phyloP scores from a whole-genome alignment of 2,888 invertebrate species.

The Archips xylosteana region DNA sequence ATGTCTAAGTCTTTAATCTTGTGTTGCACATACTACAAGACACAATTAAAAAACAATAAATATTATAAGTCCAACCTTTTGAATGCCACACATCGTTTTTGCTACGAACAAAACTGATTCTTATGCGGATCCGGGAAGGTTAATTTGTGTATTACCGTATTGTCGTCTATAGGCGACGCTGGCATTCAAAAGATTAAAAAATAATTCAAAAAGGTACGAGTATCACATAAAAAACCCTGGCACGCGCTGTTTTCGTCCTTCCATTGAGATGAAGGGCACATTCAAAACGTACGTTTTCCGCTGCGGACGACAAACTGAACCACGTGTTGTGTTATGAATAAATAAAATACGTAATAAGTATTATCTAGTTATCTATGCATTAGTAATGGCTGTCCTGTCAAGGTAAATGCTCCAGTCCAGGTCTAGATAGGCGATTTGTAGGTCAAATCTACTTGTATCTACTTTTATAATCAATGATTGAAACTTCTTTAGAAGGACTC shows the following conservation, averaged over 20 bases:
- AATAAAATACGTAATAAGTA: slow-evolving; percentile 25
- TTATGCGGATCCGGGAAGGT: no score
- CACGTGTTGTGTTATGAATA: slow-evolving; percentile 13
- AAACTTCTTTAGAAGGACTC: not conserved
- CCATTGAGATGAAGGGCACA: slow-evolving; percentile 21
- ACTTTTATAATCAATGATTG: not conserved
- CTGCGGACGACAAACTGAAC: not conserved
- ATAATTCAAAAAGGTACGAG: not conserved
- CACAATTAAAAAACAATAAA: no score
- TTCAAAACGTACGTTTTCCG: slow-evolving; percentile 5
- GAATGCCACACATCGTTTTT: no score
- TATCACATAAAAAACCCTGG: not conserved
- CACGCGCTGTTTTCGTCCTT: slow-evolving; percentile 13
- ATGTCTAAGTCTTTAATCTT: no score
- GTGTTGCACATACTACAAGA: no score
- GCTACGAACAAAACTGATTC: no score
- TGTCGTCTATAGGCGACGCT: no score
- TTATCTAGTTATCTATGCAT: slow-evolving; percentile 1
- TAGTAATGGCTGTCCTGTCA: slow-evolving; percentile 7
- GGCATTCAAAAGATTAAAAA: no score
- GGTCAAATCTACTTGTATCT: no score
- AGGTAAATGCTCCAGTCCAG: slow-evolving; percentile 27
- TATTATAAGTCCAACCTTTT: no score
- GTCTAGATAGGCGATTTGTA: no score
- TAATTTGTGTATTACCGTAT: no score